Evolutionary conservation across 1,140 invertebrate genomes (phyloP).

Genomic region (Orchesella cincta): DNA sequence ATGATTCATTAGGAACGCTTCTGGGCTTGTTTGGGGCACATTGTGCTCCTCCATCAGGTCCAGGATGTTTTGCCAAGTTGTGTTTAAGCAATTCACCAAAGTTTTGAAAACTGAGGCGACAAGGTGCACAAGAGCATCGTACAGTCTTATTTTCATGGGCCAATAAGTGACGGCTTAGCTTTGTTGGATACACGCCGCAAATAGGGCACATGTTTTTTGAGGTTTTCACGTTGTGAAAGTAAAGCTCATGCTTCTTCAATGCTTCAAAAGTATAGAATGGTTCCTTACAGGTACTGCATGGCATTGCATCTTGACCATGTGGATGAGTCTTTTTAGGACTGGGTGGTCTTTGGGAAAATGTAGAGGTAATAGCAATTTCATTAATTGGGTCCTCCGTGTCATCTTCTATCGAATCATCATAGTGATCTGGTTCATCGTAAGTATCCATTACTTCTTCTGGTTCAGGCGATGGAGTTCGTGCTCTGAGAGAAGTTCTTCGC

Average conservation of each 20-base stretch:
- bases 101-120: neutral
- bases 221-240: slow-evolving; percentile 24
- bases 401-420: neutral
- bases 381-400: neutral
- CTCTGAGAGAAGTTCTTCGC: neutral
- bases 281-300: neutral
- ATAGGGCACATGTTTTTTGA: slow-evolving; percentile 14
- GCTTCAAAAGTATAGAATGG: slow-evolving; percentile 10
- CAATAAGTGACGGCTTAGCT: neutral
- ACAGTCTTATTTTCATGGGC: slow-evolving; percentile 26
- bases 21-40: neutral
- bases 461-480: neutral
- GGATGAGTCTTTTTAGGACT: neutral
- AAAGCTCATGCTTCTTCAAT: neutral
- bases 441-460: neutral
- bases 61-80: neutral
- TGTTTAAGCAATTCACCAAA: neutral
- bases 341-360: neutral
- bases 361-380: slow-evolving; percentile 2
- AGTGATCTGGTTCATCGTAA: neutral
- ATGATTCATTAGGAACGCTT: no score
- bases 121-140: neutral
- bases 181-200: neutral
- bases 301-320: neutral
- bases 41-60: neutral